Conservation (phyloP, 2,797 vertebrate genomes). For the Urosaurus nigricauda region DNA sequence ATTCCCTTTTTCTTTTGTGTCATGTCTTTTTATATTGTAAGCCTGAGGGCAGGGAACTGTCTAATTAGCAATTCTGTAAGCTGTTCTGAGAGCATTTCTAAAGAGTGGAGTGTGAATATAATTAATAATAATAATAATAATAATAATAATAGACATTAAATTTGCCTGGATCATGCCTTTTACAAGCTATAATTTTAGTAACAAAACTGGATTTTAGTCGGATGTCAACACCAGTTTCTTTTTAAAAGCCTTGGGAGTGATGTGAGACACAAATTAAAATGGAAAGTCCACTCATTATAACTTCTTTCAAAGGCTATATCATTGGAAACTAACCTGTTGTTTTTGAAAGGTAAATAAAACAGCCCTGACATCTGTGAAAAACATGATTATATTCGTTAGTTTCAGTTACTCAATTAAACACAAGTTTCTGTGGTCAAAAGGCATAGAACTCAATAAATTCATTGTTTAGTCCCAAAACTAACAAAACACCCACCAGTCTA, state of each 20-base stretch:
- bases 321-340: constrained; percentile 43
- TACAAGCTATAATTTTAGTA: background rate
- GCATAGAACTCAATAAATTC: constrained; percentile 77
- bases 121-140: too few species aligned
- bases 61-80: too few species aligned
- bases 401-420: constrained; percentile 84
- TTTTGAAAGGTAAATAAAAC: constrained; percentile 62
- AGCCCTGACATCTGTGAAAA: constrained; percentile 76
- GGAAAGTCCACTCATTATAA: constrained; percentile 68
- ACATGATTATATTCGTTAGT: constrained; percentile 81
- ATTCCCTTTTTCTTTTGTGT: too few species aligned
- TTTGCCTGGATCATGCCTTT: background rate
- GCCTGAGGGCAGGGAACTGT: too few species aligned
- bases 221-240: constrained; percentile 15
- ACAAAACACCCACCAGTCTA: constrained; percentile 82
- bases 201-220: background rate
- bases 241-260: constrained; percentile 53
- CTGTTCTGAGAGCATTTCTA: too few species aligned
- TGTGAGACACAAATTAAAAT: constrained; percentile 34
- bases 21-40: too few species aligned
- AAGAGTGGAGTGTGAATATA: too few species aligned
- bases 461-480: constrained; percentile 82
- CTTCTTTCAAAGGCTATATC: constrained; percentile 60
- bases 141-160: background rate
- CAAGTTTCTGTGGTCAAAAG: constrained; percentile 81